phyloP scores from a whole-genome alignment of 1,140 invertebrate species.

The Listronotus bonariensis region DNA sequence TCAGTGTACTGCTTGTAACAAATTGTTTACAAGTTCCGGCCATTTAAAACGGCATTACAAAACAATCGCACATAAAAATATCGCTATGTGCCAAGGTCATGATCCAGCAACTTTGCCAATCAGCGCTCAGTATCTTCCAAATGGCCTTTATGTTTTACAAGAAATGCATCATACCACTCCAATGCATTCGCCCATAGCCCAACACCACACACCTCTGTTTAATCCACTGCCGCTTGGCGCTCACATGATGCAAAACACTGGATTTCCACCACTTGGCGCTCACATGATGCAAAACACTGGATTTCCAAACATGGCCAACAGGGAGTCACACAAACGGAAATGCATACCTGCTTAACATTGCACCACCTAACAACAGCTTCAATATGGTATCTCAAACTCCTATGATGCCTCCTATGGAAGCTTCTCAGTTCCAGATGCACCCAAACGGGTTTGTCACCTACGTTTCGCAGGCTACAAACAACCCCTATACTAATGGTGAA shows the following conservation, averaged over 20 bases:
- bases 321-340: constrained; percentile 89
- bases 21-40: constrained; percentile 92
- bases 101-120: constrained; percentile 80
- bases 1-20: constrained; percentile 90
- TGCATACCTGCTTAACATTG: constrained; percentile 78
- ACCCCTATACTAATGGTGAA: constrained; percentile 75
- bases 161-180: constrained; percentile 61
- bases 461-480: constrained; percentile 81
- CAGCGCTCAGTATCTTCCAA: constrained; percentile 63
- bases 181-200: constrained; percentile 56
- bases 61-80: constrained; percentile 87
- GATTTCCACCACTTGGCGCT: constrained; percentile 21
- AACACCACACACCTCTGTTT: constrained; percentile 26
- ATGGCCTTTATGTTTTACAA: constrained; percentile 57
- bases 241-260: constrained; percentile 47
- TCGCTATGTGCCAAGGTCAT: constrained; percentile 79
- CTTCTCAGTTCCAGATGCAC: constrained; percentile 68
- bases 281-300: constrained; percentile 53
- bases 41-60: constrained; percentile 91
- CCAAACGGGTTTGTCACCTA: constrained; percentile 82
- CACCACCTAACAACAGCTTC: constrained; percentile 42
- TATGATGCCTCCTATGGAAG: constrained; percentile 55
- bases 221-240: constrained; percentile 33
- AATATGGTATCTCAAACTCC: constrained; percentile 58
- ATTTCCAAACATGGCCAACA: constrained; percentile 58